Evolutionary conservation across 2,797 vertebrate genomes (phyloP).

Genomic region (Natrix natrix): DNA sequence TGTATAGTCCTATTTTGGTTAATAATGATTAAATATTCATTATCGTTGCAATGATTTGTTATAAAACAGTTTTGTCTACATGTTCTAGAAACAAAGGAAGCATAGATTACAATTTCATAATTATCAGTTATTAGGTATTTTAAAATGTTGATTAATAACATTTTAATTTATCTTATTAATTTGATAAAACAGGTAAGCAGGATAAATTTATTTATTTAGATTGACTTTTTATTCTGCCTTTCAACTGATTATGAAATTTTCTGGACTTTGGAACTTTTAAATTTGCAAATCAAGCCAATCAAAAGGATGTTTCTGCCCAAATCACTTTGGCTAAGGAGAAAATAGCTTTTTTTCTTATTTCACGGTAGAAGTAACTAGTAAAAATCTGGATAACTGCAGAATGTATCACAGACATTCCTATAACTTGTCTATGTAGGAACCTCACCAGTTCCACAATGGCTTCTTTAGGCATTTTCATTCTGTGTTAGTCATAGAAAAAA

Average conservation of each 20-base stretch:
- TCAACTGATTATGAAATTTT: background rate
- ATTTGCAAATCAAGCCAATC: background rate
- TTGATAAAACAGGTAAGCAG: background rate
- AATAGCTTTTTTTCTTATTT: background rate
- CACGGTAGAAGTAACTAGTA: background rate
- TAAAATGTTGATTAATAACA: background rate
- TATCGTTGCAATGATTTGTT: background rate
- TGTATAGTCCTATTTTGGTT: background rate
- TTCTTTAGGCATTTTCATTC: background rate
- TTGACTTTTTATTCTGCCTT: background rate
- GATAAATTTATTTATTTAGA: background rate
- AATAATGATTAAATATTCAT: background rate
- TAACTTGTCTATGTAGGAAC: background rate
- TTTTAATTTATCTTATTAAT: background rate
- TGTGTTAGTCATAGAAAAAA: background rate
- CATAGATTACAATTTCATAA: background rate
- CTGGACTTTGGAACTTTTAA: background rate
- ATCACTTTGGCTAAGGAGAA: background rate
- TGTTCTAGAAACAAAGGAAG: background rate
- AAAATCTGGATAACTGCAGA: background rate
- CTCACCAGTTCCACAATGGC: background rate
- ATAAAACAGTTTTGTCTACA: background rate
- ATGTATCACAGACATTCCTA: background rate
- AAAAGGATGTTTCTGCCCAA: background rate
- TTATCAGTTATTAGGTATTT: background rate